Evolutionary conservation across 2,888 invertebrate species (phyloP), one percentile per base, ranked within the genome.

Genomic region (Artemia sinica): DNA sequence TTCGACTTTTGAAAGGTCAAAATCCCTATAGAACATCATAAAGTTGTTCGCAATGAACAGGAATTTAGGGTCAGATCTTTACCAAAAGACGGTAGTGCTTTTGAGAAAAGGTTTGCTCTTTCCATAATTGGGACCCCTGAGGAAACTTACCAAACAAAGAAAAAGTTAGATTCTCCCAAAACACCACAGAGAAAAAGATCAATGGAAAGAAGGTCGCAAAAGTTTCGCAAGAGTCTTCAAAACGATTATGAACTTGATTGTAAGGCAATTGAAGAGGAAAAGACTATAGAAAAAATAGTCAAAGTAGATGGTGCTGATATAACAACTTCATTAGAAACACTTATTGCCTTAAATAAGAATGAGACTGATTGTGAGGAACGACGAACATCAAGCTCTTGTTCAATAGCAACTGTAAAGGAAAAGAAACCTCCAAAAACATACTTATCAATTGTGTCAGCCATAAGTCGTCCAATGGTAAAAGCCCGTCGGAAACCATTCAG

Each of bases 141-240:
- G 28, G 63, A 58, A 10, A 58, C 9, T 8, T 18, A 8, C 14
- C n/a, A 28, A n/a, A 9, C 63, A 9, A 58, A 58, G 63, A 41
- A 41, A 41, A 41, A 41, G 41, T 41, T 41, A 41, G 41, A 41
- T 41, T 58, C 63, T 18, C 63, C 63, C n/a, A 18, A 8, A 9
- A n/a, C 14, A 58, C n/a, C 63, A 58, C 63, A 58, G 28, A 58
- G 63, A 58, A 58, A 58, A 58, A 28, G 63, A 18, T 58, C 63
- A 28, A 58, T 58, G 63, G 63, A 58, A 2, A n/a, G 63, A 58
- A n/a, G 63, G 28, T 58, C 63, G 9, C 14, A 58, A 28, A 58
- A 58, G 63, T 28, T 58, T 28, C 63, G 63, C 14, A 58, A 58
- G 63, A 58, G 14, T 8, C 28, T 58, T 9, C 11, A 58, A 58